A percentile compares a stretch with the other conserved stretches of the same genome.
Evolutionary conservation across 2,113 vertebrate species (phyloP).

Genomic region (Pavo muticus): DNA sequence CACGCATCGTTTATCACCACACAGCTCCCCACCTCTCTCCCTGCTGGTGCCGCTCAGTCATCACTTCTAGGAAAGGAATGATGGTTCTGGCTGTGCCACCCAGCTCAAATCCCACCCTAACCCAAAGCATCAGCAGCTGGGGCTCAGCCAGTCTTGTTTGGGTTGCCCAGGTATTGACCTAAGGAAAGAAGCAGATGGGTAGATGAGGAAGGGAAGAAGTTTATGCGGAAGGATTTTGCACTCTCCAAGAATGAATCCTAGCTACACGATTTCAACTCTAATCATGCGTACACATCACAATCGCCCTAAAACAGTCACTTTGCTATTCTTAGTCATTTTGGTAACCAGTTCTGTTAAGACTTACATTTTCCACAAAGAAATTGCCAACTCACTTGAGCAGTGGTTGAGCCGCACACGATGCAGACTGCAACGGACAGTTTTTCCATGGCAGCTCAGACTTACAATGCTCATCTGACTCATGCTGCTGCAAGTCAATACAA

Average conservation of each 20-base stretch:
- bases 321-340: not conserved
- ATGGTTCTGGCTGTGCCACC: not conserved
- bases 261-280: not conserved
- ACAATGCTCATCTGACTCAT: not conserved
- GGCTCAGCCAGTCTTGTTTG: not conserved
- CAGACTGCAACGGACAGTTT: not conserved
- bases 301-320: not conserved
- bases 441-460: not conserved
- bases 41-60: accelerated
- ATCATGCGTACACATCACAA: not conserved
- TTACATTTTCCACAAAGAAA: not conserved
- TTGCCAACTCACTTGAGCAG: not conserved
- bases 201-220: not conserved
- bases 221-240: not conserved
- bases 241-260: not conserved
- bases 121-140: not conserved
- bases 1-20: accelerated
- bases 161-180: not conserved
- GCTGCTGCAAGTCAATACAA: not conserved
- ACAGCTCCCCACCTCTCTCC: not conserved
- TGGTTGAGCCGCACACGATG: not conserved
- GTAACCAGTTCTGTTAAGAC: not conserved
- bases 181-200: not conserved
- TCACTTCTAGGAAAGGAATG: not conserved
- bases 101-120: not conserved